Conservation (phyloP, 2,797 vertebrate species). For the Phrynocephalus vlangalii region DNA sequence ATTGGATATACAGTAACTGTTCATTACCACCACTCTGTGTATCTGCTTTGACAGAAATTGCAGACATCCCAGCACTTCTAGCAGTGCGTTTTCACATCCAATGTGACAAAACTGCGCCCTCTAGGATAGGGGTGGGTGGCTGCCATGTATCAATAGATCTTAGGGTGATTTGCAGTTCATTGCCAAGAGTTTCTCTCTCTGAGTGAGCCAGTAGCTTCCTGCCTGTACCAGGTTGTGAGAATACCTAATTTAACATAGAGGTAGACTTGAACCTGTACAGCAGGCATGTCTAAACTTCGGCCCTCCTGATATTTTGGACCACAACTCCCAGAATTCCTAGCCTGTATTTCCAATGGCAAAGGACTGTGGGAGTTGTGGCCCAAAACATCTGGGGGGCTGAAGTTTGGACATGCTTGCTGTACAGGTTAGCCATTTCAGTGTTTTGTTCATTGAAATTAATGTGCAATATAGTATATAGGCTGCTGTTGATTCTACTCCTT, state of each 20-base stretch:
- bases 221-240: not conserved
- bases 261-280: not conserved
- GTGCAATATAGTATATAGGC: not conserved
- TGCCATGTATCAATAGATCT: not conserved
- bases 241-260: not conserved
- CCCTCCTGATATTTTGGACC: too few species aligned
- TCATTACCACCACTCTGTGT: not conserved
- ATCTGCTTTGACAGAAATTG: not conserved
- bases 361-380: too few species aligned
- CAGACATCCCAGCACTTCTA: not conserved
- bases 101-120: not conserved
- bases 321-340: too few species aligned
- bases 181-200: not conserved
- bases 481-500: not conserved
- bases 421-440: not conserved
- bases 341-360: too few species aligned
- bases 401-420: too few species aligned
- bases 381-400: too few species aligned
- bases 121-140: not conserved
- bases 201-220: not conserved
- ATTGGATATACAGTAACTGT: not conserved
- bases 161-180: not conserved
- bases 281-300: too few species aligned
- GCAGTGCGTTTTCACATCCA: not conserved
- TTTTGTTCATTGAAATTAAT: not conserved